These are phyloP conservation scores for Cyclina sinensis DNA, from an alignment of 1,140 invertebrate genomes.

Conservation along the genomic window DNA sequence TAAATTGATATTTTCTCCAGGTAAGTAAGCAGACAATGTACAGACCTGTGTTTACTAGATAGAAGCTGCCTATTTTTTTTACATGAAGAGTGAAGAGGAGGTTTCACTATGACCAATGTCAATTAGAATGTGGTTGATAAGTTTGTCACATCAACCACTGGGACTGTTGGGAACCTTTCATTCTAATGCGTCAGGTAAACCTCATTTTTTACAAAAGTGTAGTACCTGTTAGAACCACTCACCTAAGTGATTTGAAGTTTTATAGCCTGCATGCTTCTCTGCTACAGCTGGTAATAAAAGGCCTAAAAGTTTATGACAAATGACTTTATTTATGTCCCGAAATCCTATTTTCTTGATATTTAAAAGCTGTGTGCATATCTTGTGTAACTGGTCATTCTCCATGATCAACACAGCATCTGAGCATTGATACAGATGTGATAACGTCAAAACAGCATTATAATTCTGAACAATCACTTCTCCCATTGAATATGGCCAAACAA, in stretches of 20 bases:
- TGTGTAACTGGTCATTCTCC: slow-evolving; percentile 87
- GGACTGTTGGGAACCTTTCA: too few species aligned
- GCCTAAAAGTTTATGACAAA: slow-evolving; percentile 84
- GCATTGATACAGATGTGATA: slow-evolving; percentile 85
- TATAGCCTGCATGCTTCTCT: slow-evolving; percentile 66
- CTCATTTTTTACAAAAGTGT: too few species aligned
- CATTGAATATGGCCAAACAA: slow-evolving; percentile 86
- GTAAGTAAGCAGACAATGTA: too few species aligned
- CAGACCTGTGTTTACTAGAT: too few species aligned
- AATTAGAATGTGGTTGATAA: too few species aligned
- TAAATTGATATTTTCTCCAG: too few species aligned
- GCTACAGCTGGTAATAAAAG: slow-evolving; percentile 81
- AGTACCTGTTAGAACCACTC: slow-evolving; percentile 42
- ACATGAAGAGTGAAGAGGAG: too few species aligned
- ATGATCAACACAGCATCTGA: slow-evolving; percentile 86
- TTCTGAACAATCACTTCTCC: slow-evolving; percentile 88
- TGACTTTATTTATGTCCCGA: slow-evolving; percentile 86
- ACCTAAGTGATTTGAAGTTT: slow-evolving; percentile 74
- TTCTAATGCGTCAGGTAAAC: too few species aligned
- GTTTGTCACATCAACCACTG: too few species aligned
- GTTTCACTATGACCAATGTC: too few species aligned
- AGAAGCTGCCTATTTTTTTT: too few species aligned
- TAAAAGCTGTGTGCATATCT: slow-evolving; percentile 84
- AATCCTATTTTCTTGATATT: slow-evolving; percentile 85
- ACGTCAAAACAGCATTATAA: slow-evolving; percentile 87